These are phyloP conservation scores for Dendrocincla fuliginosa DNA, from an alignment of 2,797 vertebrate genomes.

Conservation along the genomic window DNA sequence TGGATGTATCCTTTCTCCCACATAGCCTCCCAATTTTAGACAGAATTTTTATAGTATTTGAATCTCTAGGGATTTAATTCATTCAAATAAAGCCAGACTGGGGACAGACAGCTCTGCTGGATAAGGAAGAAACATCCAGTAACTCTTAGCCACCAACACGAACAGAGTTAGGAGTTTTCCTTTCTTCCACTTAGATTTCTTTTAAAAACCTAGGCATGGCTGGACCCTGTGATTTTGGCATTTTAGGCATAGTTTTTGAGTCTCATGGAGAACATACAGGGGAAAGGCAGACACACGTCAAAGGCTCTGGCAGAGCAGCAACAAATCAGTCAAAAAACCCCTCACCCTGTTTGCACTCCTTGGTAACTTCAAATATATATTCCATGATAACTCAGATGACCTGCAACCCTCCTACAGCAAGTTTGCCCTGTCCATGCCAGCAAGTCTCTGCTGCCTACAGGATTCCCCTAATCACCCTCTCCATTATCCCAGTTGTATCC, in stretches of 20 bases:
- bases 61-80: not conserved
- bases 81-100: conserved; percentile 18
- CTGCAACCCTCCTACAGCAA: not conserved
- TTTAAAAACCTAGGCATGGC: not conserved
- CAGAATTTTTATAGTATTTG: not conserved
- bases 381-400: not conserved
- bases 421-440: not conserved
- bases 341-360: not conserved
- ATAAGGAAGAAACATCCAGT: not conserved
- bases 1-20: conserved; percentile 6
- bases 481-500: not conserved
- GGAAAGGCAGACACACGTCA: not conserved
- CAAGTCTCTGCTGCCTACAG: not conserved
- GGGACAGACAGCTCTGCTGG: not conserved
- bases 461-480: not conserved
- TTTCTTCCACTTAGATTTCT: not conserved
- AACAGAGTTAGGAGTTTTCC: not conserved
- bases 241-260: not conserved
- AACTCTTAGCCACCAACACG: not conserved
- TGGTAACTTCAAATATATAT: not conserved
- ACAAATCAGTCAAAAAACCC: not conserved
- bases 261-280: not conserved
- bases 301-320: not conserved
- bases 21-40: not conserved
- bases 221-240: not conserved